Percentiles rank a stretch among this genome's conserved stretches.
These are phyloP conservation scores for Andrena cerasifolii DNA, from an alignment of 1,140 invertebrate genomes.

Conservation along the genomic window DNA sequence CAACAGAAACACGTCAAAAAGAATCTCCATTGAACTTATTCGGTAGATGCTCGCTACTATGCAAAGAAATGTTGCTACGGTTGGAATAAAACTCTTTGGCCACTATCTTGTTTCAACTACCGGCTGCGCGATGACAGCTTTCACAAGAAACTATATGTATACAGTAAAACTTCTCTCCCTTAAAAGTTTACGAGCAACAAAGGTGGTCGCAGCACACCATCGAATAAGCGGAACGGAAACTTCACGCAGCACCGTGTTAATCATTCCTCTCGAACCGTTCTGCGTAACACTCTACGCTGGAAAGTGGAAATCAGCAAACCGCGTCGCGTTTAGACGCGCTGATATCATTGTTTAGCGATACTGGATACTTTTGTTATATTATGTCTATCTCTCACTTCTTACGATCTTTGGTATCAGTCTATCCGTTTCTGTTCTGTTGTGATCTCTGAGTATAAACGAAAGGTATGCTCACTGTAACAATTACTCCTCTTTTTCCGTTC, in stretches of 20 bases:
- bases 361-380: conserved; percentile 47
- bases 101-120: no score
- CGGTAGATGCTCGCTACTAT: neutral
- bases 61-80: no score
- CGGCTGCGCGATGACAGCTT: no score
- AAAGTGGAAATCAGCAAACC: neutral
- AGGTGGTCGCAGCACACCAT: no score
- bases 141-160: no score
- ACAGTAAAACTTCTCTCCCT: no score
- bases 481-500: conserved; percentile 26
- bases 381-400: conserved; percentile 69
- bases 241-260: neutral
- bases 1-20: conserved; percentile 27
- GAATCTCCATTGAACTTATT: neutral
- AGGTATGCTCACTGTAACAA: neutral
- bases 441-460: conserved; percentile 9
- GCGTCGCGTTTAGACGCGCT: neutral
- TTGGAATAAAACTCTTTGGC: no score
- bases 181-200: no score
- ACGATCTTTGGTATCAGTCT: conserved; percentile 58
- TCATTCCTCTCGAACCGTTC: neutral
- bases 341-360: conserved; percentile 16
- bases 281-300: neutral
- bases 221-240: neutral
- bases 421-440: conserved; percentile 53